phyloP scores from a whole-genome alignment of 2,113 vertebrate species.

The Lucifuga dentata region DNA sequence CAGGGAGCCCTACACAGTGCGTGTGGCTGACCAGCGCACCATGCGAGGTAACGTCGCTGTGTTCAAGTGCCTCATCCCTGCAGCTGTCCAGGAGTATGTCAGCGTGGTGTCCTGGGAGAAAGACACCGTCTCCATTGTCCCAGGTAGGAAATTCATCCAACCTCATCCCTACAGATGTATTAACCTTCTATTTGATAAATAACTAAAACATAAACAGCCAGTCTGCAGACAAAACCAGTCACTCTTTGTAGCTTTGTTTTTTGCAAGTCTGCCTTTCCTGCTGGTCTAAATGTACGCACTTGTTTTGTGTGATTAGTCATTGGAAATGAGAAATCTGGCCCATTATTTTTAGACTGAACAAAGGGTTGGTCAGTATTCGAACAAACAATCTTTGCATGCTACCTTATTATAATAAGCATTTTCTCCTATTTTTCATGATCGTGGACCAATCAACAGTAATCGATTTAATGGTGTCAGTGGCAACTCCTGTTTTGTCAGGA shows the following conservation, averaged over 20 bases:
- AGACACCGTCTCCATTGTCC: slow-evolving; percentile 96
- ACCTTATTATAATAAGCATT: slow-evolving; percentile 5
- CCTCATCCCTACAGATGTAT: neutral
- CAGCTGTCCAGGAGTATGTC: slow-evolving; percentile 98
- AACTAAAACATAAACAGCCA: slow-evolving; percentile 5
- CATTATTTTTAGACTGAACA: slow-evolving; percentile 16
- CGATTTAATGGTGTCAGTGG: slow-evolving; percentile 50
- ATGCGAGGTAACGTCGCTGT: slow-evolving; percentile 99
- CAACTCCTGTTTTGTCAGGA: slow-evolving; percentile 52
- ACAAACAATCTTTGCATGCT: slow-evolving; percentile 12
- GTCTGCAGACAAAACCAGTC: neutral
- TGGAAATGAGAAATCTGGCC: slow-evolving; percentile 13
- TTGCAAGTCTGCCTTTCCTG: neutral
- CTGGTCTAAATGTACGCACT: slow-evolving; percentile 21
- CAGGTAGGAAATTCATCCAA: slow-evolving; percentile 86
- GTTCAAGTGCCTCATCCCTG: slow-evolving; percentile 99
- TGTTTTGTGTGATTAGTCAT: slow-evolving; percentile 42
- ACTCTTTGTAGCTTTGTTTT: neutral
- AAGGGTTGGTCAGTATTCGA: slow-evolving; percentile 12
- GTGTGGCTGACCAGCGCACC: slow-evolving; percentile 98
- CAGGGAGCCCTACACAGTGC: slow-evolving; percentile 99
- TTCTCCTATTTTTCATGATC: slow-evolving; percentile 33
- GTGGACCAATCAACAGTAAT: slow-evolving; percentile 50
- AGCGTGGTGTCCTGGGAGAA: slow-evolving; percentile 99
- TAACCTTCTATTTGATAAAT: neutral